Percentiles rank a stretch among this genome's conserved stretches.
phyloP scores from a whole-genome alignment of 2,888 invertebrate species.

The Drosophila meridiana region DNA sequence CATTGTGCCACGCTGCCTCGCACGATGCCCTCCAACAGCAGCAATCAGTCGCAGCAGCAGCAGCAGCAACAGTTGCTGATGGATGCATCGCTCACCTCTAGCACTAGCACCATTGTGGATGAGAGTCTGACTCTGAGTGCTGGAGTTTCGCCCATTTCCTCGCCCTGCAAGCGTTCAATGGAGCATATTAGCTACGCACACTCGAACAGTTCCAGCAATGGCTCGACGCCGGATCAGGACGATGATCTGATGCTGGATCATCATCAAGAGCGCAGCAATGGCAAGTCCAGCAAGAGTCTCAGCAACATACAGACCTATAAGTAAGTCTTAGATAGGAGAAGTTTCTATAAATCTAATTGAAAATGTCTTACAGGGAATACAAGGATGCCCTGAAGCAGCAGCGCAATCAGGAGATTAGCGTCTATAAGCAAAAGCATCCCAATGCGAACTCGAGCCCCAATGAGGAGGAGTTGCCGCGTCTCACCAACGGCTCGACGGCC shows the following conservation, averaged over 20 bases:
- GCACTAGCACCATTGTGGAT: conserved; percentile 82
- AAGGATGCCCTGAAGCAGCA: conserved; percentile 95
- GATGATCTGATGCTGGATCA: conserved; percentile 80
- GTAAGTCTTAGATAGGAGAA: conserved; percentile 44
- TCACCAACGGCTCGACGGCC: conserved; percentile 45
- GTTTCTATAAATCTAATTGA: background rate
- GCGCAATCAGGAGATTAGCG: conserved; percentile 90
- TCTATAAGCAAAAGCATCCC: conserved; percentile 86
- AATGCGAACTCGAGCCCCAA: conserved; percentile 77
- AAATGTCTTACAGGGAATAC: conserved; percentile 89
- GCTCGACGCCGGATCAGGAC: conserved; percentile 83
- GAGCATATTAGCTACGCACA: conserved; percentile 70
- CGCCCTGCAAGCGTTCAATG: conserved; percentile 68
- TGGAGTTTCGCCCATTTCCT: conserved; percentile 56
- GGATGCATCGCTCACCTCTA: conserved; percentile 82
- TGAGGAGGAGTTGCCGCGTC: conserved; percentile 63
- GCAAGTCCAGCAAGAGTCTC: conserved; percentile 82
- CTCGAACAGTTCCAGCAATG: conserved; percentile 82
- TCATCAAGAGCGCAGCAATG: conserved; percentile 75
- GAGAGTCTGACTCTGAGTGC: conserved; percentile 70
- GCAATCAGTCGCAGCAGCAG: conserved; percentile 30
- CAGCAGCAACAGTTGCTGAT: conserved; percentile 58
- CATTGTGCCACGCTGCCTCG: conserved; percentile 77
- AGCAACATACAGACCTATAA: conserved; percentile 85
- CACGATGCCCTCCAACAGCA: conserved; percentile 60